Evolutionary conservation across 2,888 invertebrate species (phyloP).

Genomic region (Chalcis sispes): DNA sequence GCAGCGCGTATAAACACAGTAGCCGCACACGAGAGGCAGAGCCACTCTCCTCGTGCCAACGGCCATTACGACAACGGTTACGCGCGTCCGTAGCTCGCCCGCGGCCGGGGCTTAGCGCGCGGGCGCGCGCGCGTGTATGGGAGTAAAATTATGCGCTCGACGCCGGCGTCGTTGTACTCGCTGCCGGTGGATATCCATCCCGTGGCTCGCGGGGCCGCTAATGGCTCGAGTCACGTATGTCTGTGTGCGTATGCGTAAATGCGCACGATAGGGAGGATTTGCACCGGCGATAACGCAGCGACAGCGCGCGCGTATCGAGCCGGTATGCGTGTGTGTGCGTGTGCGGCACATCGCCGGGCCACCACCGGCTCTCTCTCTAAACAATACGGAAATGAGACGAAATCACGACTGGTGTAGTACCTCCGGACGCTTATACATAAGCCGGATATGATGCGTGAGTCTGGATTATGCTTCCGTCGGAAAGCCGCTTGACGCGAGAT

Average conservation of each 20-base stretch:
- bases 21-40: background rate
- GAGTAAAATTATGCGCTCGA: slow-evolving; percentile 44
- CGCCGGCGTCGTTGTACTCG: slow-evolving; percentile 11
- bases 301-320: too few species aligned
- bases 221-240: slow-evolving; percentile 38
- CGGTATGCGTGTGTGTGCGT: background rate
- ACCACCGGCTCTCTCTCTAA: slow-evolving; percentile 57
- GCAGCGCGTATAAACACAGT: too few species aligned
- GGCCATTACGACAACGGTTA: slow-evolving; percentile 49
- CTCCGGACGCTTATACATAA: too few species aligned
- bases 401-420: slow-evolving; percentile 51
- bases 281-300: background rate
- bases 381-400: slow-evolving; percentile 62
- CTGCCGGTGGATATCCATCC: background rate
- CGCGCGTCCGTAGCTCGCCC: slow-evolving; percentile 27
- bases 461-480: too few species aligned
- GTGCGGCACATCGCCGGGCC: too few species aligned
- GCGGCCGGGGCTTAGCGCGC: too few species aligned
- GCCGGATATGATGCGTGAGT: background rate
- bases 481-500: too few species aligned
- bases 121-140: slow-evolving; percentile 5
- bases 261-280: too few species aligned
- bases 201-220: too few species aligned
- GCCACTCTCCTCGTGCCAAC: slow-evolving; percentile 22
- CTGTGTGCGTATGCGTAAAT: background rate